Percentiles rank a stretch among this genome's conserved stretches.
These are phyloP conservation scores for Drosophila sordidapex DNA, from an alignment of 2,888 invertebrate species.

Conservation along the genomic window DNA sequence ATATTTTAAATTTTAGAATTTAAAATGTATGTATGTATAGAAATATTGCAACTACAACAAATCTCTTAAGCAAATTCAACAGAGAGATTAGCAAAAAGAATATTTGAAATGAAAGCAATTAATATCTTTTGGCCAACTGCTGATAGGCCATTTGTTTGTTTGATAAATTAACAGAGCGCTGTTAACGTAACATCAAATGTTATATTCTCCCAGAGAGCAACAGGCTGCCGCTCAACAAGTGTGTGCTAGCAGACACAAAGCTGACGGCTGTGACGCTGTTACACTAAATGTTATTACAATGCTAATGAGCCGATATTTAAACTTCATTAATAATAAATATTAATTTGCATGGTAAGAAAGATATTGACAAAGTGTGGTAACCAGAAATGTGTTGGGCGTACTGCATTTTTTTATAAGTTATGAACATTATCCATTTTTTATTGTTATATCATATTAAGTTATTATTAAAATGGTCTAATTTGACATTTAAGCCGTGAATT, in stretches of 20 bases:
- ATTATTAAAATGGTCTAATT: background rate
- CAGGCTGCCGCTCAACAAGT: slow-evolving; percentile 31
- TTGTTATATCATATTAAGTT: background rate
- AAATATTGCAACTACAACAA: background rate
- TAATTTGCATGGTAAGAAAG: background rate
- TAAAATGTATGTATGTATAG: too few species aligned
- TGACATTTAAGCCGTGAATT: background rate
- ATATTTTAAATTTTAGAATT: background rate
- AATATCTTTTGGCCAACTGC: slow-evolving; percentile 24
- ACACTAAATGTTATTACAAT: slow-evolving; percentile 18
- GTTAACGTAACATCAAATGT: slow-evolving; percentile 31
- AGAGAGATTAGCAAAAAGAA: background rate
- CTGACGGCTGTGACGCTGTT: slow-evolving; percentile 20
- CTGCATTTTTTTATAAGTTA: background rate
- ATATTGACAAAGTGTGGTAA: background rate
- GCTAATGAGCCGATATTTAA: background rate
- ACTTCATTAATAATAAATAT: background rate
- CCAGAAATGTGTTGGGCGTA: background rate
- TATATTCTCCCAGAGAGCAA: slow-evolving; percentile 25
- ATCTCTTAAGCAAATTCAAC: background rate
- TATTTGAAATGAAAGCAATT: background rate
- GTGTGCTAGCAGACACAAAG: slow-evolving; percentile 25
- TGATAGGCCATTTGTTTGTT: slow-evolving; percentile 13
- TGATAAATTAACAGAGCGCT: slow-evolving; percentile 10
- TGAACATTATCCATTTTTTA: background rate